Conservation (phyloP, 2,888 invertebrate species). For the Hemistola chrysoprasaria region DNA sequence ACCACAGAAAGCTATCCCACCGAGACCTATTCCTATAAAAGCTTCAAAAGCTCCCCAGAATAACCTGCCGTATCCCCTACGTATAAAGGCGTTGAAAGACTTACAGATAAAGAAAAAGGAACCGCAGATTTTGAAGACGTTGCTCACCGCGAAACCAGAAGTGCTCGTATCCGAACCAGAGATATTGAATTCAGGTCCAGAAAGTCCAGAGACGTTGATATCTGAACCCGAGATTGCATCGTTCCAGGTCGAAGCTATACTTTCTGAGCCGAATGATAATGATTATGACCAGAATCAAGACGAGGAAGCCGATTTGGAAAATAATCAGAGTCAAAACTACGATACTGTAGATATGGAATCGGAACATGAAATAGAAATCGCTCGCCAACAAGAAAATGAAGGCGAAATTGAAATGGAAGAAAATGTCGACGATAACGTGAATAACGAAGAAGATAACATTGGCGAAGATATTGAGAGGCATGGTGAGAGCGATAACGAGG, state of each 20-base stretch:
- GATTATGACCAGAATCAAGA: conserved; percentile 54
- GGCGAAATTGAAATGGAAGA: conserved; percentile 39
- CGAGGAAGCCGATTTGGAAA: conserved; percentile 50
- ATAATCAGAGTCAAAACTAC: conserved; percentile 62
- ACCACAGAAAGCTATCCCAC: conserved; percentile 56
- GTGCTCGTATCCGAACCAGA: conserved; percentile 74
- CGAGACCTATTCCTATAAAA: conserved; percentile 69
- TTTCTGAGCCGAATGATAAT: conserved; percentile 71
- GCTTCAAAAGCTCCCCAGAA: conserved; percentile 55
- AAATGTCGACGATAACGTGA: conserved; percentile 40
- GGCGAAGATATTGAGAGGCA: conserved; percentile 37
- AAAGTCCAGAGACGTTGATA: conserved; percentile 76
- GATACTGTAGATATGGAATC: conserved; percentile 78
- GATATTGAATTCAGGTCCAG: conserved; percentile 74
- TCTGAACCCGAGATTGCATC: conserved; percentile 78
- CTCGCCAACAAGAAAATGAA: conserved; percentile 57
- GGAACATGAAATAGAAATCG: conserved; percentile 77
- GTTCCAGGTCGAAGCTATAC: conserved; percentile 75
- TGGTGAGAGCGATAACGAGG: conserved; percentile 47
- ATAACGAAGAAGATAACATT: conserved; percentile 37
- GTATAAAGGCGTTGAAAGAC: conserved; percentile 77
- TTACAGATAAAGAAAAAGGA: conserved; percentile 76
- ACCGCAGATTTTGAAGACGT: conserved; percentile 76
- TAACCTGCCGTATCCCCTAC: conserved; percentile 71
- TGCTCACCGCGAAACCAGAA: conserved; percentile 73